Evolutionary conservation across 2,888 invertebrate genomes (phyloP), one percentile per base, ranked within the genome.

Genomic region (Lomographa bimaculata): DNA sequence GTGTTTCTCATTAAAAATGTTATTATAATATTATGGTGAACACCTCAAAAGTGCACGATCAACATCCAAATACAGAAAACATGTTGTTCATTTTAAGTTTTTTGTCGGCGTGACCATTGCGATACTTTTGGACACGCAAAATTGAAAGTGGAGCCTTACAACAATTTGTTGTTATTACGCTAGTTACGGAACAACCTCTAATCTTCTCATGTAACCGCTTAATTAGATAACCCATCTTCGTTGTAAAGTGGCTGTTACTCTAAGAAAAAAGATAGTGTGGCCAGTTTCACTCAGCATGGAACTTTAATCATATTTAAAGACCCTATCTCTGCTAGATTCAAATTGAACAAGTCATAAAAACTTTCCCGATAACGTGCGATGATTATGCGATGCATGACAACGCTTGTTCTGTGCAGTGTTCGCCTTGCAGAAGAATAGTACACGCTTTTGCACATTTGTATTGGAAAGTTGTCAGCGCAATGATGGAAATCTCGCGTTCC

Each of bases 401-500:
- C 61, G 69, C 71, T 55, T 47, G 60, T 71, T 69, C 60, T 56
- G 53, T 64, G 53, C 54, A 68, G 60, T 55, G 53, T 64, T 53
- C 54, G 56, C 50, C 61, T 58, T 52, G 41, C 60, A 52, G 69
- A 65, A 67, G 66, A 72, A 71, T 71, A 66, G 60, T 61, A 65
- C 63, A 60, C 73, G 57, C 55, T 36, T 50, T 55, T 52, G 65
- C 71, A 71, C 72, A 73, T 77, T 65, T 69, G 68, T 76, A 79
- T 82, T 86, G 82, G 87, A 84, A 86, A 85, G 85, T 80, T 64
- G 71, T 64, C 68, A 68, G 69, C 58, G 64, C 66, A 72, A 70
- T 76, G 74, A 80, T 84, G 83, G 75, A 80, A 81, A 79, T 79
- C 70, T 76, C 61, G 35, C 32, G 35, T 26, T 29, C 30, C 43